Conservation (phyloP, 2,888 invertebrate species). For the Bellardia pandia region DNA sequence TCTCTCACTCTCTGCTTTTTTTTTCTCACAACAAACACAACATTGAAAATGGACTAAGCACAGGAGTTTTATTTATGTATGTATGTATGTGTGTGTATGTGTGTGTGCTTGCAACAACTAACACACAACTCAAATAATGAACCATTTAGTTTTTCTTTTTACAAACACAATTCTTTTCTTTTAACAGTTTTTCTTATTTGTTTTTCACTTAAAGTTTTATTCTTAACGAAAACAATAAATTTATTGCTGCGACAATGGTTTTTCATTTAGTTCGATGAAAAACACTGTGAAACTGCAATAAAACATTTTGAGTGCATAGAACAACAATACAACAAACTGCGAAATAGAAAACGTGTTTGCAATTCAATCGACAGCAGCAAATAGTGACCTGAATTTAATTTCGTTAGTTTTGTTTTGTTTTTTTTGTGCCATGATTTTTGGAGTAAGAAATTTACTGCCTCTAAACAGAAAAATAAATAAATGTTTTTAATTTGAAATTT, state of each 20-base stretch:
- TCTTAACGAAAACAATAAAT: slow-evolving; percentile 76
- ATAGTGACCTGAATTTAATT: slow-evolving; percentile 63
- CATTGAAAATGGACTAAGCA: slow-evolving; percentile 52
- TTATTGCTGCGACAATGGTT: slow-evolving; percentile 77
- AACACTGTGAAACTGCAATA: slow-evolving; percentile 45
- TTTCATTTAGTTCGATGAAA: slow-evolving; percentile 72
- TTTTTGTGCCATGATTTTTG: slow-evolving; percentile 5
- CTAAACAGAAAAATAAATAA: slow-evolving; percentile 40
- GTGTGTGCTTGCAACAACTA: slow-evolving; percentile 42
- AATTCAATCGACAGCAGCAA: slow-evolving; percentile 63
- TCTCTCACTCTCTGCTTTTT: neutral
- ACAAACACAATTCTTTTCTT: slow-evolving; percentile 12
- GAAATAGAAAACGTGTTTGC: slow-evolving; percentile 70
- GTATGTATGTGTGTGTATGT: too few species aligned
- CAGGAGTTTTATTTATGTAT: slow-evolving; percentile 37
- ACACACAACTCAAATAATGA: slow-evolving; percentile 63
- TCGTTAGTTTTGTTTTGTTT: neutral
- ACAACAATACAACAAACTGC: slow-evolving; percentile 27
- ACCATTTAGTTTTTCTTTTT: slow-evolving; percentile 38
- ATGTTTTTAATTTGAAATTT: slow-evolving; percentile 51
- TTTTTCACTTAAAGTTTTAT: slow-evolving; percentile 62
- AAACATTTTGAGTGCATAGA: slow-evolving; percentile 56
- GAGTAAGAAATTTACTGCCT: slow-evolving; percentile 8
- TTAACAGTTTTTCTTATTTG: slow-evolving; percentile 30
- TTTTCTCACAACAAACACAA: neutral